Base-by-base conservation (phyloP, 1,140 invertebrate species). In the Linepithema humile region DNA sequence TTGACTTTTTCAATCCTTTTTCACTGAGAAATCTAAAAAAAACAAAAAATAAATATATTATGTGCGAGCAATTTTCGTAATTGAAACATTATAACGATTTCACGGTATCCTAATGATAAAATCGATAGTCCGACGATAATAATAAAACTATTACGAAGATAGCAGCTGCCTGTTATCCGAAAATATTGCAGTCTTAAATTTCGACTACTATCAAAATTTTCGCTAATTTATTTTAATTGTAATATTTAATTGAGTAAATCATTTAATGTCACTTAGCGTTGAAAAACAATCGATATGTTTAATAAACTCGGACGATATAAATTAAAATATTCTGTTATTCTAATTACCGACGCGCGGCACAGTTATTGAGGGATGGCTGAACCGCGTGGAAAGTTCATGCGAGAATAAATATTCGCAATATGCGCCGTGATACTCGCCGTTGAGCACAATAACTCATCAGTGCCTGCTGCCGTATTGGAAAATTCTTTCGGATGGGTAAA, bases 321-420 rank as follows among this genome's bases (percentile, higher is more conserved):
- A 55, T 69, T 55, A 55, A 67, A 78, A 78, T 29, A 69, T 78
- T 78, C 35, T 15, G n/a, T n/a, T 55, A 67, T 65, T 40, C 23
- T 67, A 67, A 80, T 80, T 80, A 40, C 12, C 65, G 23, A 57
- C 32, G 38, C 23, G 35, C 29, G 26, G 20, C 45, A 50, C 29
- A 26, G 10, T 50, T 65, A 67, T 77, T 23, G 9, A 53, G 26
- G 48, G 23, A 38, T 53, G 35, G 20, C 73, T n/a, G 48, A 69
- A 67, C 29, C 32, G 75, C 35, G 40, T 53, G 35, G 75, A 53
- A 40, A 78, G 35, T 67, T 67, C 32, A 17, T 48, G 38, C 64
- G 78, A 45, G 50, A 74, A 82, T 82, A 74, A 74, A 82, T 82
- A 82, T 82, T 82, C 64, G 35, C 64, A 29, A 55, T 69, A 74